These are phyloP conservation scores for Forficula auricularia DNA, from an alignment of 1,140 invertebrate genomes.

Conservation along the genomic window DNA sequence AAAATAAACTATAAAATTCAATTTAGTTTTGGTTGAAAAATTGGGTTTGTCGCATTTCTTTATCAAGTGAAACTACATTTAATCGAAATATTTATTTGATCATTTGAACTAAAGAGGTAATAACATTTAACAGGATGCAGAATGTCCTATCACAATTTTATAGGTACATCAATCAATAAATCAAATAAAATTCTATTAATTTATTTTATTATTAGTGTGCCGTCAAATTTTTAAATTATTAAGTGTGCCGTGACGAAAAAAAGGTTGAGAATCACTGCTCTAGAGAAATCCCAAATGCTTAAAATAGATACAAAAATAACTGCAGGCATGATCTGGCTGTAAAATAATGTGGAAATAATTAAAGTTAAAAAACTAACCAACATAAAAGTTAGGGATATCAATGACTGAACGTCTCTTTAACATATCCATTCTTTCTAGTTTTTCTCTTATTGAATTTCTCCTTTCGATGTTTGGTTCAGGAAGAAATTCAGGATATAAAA, in stretches of 20 bases:
- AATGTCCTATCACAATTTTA: too few species aligned
- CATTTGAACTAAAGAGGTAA: too few species aligned
- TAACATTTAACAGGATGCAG: too few species aligned
- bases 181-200: not conserved
- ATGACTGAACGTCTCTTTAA: constrained; percentile 60
- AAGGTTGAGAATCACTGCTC: too few species aligned
- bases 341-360: not conserved
- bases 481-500: constrained; percentile 86
- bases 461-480: constrained; percentile 63
- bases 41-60: too few species aligned
- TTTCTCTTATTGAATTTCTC: constrained; percentile 69
- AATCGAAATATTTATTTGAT: too few species aligned
- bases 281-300: too few species aligned
- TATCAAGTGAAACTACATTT: too few species aligned
- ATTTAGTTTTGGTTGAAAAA: too few species aligned
- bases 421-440: constrained; percentile 86
- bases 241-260: not conserved
- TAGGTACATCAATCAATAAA: too few species aligned
- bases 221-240: not conserved
- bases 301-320: not conserved
- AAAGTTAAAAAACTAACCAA: constrained; percentile 45
- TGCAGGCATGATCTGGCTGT: not conserved
- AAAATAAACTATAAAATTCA: too few species aligned
- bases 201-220: not conserved
- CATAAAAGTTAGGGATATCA: constrained; percentile 93